Evolutionary conservation across 2,888 invertebrate genomes (phyloP).

Genomic region (Scaptomyza flava): DNA sequence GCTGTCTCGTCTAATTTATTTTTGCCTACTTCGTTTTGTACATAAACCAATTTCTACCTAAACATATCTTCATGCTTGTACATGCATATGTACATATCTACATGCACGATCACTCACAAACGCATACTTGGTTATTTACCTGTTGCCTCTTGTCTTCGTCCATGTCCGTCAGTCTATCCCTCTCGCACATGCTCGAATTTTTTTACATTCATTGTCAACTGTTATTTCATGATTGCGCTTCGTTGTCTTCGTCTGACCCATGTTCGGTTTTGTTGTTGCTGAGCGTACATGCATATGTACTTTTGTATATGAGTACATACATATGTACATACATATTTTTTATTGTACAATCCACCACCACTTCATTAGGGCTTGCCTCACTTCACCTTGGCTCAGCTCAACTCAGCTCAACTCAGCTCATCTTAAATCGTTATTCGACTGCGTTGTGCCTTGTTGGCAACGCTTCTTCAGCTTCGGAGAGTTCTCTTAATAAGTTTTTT

Average conservation of each 20-base stretch:
- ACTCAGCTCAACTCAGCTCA: conserved; percentile 42
- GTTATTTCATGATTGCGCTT: conserved; percentile 55
- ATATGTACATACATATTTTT: conserved; percentile 20
- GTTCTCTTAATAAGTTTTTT: conserved; percentile 6
- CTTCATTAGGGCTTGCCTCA: conserved; percentile 41
- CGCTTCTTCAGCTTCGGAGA: conserved; percentile 12
- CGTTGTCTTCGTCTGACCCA: conserved; percentile 42
- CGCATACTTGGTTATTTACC: conserved; percentile 41
- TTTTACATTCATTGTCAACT: conserved; percentile 60
- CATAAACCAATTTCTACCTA: conserved; percentile 26
- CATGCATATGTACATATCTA: conserved; percentile 15
- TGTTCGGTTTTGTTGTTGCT: conserved; percentile 17
- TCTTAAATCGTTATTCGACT: conserved; percentile 39
- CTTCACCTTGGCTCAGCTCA: conserved; percentile 31
- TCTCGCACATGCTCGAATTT: conserved; percentile 33
- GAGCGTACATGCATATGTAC: conserved; percentile 3
- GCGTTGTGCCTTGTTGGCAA: conserved; percentile 30
- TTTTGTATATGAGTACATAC: not conserved
- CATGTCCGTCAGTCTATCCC: conserved; percentile 32
- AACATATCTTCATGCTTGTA: conserved; percentile 23
- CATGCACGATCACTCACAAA: conserved; percentile 9
- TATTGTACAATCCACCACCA: conserved; percentile 54
- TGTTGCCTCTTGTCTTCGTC: conserved; percentile 47
- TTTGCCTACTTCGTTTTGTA: conserved; percentile 22
- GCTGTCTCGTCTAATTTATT: conserved; percentile 16